Percentiles rank a stretch among this genome's conserved stretches.
phyloP scores from a whole-genome alignment of 1,140 invertebrate species.

The Chrysoperla carnea region DNA sequence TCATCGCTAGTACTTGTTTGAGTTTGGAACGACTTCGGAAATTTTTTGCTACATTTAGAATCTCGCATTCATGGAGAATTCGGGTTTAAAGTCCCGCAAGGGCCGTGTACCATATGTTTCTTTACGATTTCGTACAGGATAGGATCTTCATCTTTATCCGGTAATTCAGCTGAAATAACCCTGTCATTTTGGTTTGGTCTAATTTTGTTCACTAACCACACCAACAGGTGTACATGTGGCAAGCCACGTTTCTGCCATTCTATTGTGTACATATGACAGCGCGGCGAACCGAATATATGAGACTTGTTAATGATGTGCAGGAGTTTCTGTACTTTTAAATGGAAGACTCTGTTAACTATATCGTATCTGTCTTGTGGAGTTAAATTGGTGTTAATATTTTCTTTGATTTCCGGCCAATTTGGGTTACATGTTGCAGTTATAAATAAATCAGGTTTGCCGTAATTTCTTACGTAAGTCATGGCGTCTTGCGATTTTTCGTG shows the following conservation, averaged over 20 bases:
- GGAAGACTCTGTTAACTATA: constrained; percentile 12
- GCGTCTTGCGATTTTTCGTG: no score
- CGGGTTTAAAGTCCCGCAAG: constrained; percentile 2
- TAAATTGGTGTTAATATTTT: constrained; percentile 11
- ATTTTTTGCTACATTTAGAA: constrained; percentile 2
- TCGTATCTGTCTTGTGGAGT: constrained; percentile 12
- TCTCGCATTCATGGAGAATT: constrained; percentile 4
- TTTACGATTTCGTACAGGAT: constrained; percentile 11
- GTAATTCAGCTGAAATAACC: constrained; percentile 22
- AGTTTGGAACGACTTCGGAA: constrained; percentile 3
- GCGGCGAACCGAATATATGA: constrained; percentile 11
- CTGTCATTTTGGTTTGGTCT: constrained; percentile 14
- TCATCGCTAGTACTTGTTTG: neutral
- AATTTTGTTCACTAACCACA: no score
- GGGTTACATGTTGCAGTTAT: constrained; percentile 12
- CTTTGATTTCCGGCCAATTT: constrained; percentile 12
- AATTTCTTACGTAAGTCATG: no score
- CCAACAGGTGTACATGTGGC: no score
- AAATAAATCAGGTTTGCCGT: constrained; percentile 10
- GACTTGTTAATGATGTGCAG: no score
- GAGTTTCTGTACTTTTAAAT: constrained; percentile 13
- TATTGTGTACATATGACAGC: no score
- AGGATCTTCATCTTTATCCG: constrained; percentile 15
- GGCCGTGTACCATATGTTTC: constrained; percentile 20
- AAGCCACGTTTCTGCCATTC: no score